phyloP scores from a whole-genome alignment of 2,113 vertebrate species.

The Gymnocephalus cernua region DNA sequence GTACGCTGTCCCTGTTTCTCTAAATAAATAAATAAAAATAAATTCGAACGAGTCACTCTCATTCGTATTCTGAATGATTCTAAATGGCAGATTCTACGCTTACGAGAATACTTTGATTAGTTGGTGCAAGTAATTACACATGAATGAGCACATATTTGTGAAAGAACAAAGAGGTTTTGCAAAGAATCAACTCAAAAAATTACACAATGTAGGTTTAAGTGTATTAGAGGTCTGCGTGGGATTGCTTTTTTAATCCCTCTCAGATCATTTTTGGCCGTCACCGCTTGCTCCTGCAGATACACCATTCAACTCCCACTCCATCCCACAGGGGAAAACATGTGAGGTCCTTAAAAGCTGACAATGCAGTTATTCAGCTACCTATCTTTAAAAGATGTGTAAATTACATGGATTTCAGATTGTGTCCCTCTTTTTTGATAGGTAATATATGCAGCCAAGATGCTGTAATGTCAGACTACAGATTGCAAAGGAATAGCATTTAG shows the following conservation, averaged over 20 bases:
- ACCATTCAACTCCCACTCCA: not conserved
- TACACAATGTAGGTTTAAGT: no score
- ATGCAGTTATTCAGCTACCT: not conserved
- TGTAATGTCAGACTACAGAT: not conserved
- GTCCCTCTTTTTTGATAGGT: not conserved
- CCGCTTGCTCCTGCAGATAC: not conserved
- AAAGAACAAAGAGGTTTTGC: no score
- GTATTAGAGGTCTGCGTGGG: conserved; percentile 8
- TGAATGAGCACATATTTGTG: no score
- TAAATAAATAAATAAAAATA: no score
- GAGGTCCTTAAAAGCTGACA: not conserved
- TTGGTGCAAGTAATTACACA: no score
- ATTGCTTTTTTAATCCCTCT: not conserved
- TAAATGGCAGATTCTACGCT: no score
- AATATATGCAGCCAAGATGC: no score
- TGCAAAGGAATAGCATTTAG: not conserved
- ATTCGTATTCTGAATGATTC: no score
- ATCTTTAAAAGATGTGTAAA: not conserved
- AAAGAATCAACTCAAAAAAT: no score
- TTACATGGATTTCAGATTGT: not conserved
- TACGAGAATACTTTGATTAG: no score
- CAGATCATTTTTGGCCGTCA: not conserved
- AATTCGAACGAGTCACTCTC: no score
- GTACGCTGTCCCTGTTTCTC: no score
- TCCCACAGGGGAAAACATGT: not conserved